phyloP scores from a whole-genome alignment of 2,888 invertebrate species.

The Caenorhabditis imperialis region DNA sequence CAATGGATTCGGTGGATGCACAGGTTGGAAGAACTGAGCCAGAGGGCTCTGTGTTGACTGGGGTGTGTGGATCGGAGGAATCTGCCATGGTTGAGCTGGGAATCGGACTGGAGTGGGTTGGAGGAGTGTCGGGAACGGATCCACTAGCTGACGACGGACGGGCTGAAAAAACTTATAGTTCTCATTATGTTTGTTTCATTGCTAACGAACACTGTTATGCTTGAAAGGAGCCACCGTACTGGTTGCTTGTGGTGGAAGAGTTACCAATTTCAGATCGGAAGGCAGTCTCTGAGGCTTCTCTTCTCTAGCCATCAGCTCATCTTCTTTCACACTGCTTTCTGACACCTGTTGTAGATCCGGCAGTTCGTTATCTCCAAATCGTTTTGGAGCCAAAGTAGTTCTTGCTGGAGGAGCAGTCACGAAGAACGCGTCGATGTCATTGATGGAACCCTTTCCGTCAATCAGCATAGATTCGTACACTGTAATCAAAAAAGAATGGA shows the following conservation, averaged over 20 bases:
- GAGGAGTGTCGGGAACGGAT: constrained; percentile 6
- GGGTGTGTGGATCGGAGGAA: constrained; percentile 61
- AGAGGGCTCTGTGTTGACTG: constrained; percentile 46
- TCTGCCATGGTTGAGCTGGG: constrained; percentile 73
- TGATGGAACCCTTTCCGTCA: constrained; percentile 50
- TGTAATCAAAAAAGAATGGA: constrained; percentile 12
- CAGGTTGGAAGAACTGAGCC: constrained; percentile 39
- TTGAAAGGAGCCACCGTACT: constrained; percentile 59
- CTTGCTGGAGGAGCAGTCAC: constrained; percentile 64
- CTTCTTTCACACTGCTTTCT: constrained; percentile 45
- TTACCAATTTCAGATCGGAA: constrained; percentile 52
- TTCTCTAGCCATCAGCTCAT: constrained; percentile 19
- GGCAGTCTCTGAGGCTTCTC: constrained; percentile 19
- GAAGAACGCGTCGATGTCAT: constrained; percentile 64
- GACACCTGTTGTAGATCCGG: constrained; percentile 38
- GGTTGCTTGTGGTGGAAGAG: constrained; percentile 44
- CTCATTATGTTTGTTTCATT: not conserved
- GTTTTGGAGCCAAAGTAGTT: constrained; percentile 53
- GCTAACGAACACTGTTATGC: constrained; percentile 46
- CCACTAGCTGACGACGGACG: constrained; percentile 19
- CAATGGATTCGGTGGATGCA: constrained; percentile 18
- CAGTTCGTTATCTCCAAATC: constrained; percentile 34
- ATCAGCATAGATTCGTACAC: constrained; percentile 56
- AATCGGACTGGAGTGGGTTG: constrained; percentile 60
- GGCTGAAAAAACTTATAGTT: constrained; percentile 23